A percentile compares a stretch with the other conserved stretches of the same genome.
Conservation (phyloP, 2,888 invertebrate genomes). For the Nymphalis c-album region DNA sequence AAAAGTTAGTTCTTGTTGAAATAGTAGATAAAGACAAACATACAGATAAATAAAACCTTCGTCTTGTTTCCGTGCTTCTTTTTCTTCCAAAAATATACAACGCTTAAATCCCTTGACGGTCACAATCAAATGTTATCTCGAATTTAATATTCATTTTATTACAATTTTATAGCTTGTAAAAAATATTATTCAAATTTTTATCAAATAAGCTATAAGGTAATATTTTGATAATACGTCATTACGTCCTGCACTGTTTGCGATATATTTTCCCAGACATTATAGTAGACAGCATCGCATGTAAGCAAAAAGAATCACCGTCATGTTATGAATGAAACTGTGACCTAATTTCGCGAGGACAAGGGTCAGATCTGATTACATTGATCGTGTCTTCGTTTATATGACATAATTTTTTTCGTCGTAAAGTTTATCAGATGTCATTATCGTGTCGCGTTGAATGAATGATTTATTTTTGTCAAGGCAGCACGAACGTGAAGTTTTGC, state of each 20-base stretch:
- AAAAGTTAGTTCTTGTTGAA: too few relatives aligned
- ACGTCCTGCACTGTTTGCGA: background rate
- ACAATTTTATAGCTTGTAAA: too few relatives aligned
- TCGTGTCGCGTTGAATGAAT: conserved; percentile 9
- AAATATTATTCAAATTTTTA: too few relatives aligned
- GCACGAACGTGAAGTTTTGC: too few relatives aligned
- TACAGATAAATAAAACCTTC: too few relatives aligned
- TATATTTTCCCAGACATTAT: conserved; percentile 1
- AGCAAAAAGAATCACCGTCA: conserved; percentile 16
- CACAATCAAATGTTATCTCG: too few relatives aligned
- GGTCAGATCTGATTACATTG: conserved; percentile 29
- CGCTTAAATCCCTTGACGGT: too few relatives aligned
- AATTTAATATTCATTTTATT: too few relatives aligned
- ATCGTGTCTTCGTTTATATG: conserved; percentile 18
- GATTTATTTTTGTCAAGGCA: background rate
- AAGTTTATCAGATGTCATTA: conserved; percentile 23
- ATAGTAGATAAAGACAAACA: too few relatives aligned
- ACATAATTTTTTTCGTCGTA: conserved; percentile 23
- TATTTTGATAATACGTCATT: conserved; percentile 1
- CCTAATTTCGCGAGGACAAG: conserved; percentile 24
- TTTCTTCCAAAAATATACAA: too few relatives aligned
- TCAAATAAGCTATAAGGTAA: too few relatives aligned
- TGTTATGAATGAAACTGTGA: conserved; percentile 19
- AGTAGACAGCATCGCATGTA: conserved; percentile 15
- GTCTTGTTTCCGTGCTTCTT: too few relatives aligned